phyloP scores from a whole-genome alignment of 2,888 invertebrate genomes.

The Drosophila leonis region DNA sequence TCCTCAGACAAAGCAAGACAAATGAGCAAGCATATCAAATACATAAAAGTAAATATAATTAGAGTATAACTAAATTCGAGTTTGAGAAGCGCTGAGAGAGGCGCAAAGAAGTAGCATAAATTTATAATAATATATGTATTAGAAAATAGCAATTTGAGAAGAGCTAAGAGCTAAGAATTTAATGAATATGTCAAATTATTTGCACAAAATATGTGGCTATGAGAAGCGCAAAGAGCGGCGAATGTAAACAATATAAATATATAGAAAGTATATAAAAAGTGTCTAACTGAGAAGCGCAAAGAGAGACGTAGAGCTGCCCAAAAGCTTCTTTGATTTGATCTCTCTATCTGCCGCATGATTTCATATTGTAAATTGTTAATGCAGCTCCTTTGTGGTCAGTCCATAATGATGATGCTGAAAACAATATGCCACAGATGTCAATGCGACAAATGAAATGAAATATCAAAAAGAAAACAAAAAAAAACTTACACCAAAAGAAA shows the following conservation, averaged over 20 bases:
- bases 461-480: conserved; percentile 4
- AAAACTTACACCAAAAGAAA: conserved; percentile 32
- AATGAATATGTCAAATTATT: no score
- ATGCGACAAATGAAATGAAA: conserved; percentile 48
- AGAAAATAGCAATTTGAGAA: not conserved
- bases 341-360: conserved; percentile 1
- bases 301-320: not conserved
- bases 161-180: no score
- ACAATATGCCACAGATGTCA: conserved; percentile 61
- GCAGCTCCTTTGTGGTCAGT: not conserved
- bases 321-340: not conserved
- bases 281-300: not conserved
- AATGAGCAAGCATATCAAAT: conserved; percentile 41
- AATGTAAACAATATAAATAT: not conserved
- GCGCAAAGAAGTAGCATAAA: not conserved
- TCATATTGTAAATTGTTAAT: conserved; percentile 22
- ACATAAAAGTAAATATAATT: not conserved
- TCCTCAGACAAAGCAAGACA: conserved; percentile 68
- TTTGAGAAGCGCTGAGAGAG: conserved; percentile 11
- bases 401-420: conserved; percentile 29
- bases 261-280: not conserved
- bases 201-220: no score
- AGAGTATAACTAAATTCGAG: not conserved
- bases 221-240: not conserved
- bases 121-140: not conserved